A percentile compares a stretch with the other conserved stretches of the same genome.
phyloP scores from a whole-genome alignment of 2,888 invertebrate species.

The Laspeyria flexula region DNA sequence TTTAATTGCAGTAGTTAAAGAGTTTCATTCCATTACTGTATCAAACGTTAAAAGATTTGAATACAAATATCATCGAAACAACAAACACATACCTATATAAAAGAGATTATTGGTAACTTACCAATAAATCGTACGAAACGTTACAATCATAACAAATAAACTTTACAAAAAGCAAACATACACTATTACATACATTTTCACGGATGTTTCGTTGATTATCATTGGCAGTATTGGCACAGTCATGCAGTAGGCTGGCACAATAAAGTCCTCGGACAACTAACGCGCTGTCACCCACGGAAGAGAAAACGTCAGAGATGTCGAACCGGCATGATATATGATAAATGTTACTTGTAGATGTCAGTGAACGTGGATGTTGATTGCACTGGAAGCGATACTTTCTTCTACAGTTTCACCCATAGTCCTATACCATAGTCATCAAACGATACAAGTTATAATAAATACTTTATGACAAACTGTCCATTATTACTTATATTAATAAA shows the following conservation, averaged over 20 bases:
- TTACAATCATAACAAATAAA: neutral
- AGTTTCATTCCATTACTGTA: no score
- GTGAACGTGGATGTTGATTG: slow-evolving; percentile 35
- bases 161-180: slow-evolving; percentile 2
- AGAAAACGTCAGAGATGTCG: slow-evolving; percentile 79
- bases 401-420: neutral
- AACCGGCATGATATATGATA: slow-evolving; percentile 78
- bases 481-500: no score
- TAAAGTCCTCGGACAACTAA: slow-evolving; percentile 71
- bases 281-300: slow-evolving; percentile 76
- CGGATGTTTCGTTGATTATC: slow-evolving; percentile 41
- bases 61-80: no score
- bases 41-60: no score
- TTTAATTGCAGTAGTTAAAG: no score
- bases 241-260: slow-evolving; percentile 54
- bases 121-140: neutral
- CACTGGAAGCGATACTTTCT: slow-evolving; percentile 45
- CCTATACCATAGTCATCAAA: neutral
- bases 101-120: neutral
- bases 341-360: slow-evolving; percentile 73
- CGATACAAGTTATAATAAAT: no score
- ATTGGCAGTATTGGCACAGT: slow-evolving; percentile 35
- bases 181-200: slow-evolving; percentile 27
- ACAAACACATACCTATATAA: no score
- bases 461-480: no score